These are phyloP conservation scores for Hyaena hyaena DNA, from an alignment of 2,113 vertebrate genomes.

Conservation along the genomic window DNA sequence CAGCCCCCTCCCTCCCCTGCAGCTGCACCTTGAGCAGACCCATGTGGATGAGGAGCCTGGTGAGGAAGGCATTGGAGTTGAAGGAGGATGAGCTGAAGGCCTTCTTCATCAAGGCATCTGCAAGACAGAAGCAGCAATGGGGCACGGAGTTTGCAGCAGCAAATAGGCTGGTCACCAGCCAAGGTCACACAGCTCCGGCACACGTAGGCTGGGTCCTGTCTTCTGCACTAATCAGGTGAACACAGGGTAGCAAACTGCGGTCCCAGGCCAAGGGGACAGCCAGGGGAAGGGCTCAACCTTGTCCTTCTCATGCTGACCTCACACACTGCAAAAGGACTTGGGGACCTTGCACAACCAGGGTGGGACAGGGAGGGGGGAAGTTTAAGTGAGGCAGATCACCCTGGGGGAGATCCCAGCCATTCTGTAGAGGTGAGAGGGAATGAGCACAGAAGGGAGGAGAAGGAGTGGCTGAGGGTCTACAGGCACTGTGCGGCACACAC, in stretches of 20 bases:
- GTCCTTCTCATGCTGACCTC: neutral
- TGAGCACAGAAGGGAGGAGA: fast-evolving
- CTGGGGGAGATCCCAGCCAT: neutral
- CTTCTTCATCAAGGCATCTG: conserved; percentile 94
- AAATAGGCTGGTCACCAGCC: neutral
- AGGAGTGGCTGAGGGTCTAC: neutral
- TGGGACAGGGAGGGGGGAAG: neutral
- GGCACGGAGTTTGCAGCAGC: too few relatives aligned
- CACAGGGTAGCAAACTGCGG: neutral
- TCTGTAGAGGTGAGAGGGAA: fast-evolving
- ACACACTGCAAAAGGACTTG: neutral
- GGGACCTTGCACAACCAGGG: neutral
- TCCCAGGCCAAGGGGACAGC: neutral
- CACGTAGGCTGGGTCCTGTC: neutral
- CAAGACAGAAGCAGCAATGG: neutral
- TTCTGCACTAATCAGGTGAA: neutral
- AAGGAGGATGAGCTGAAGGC: conserved; percentile 91
- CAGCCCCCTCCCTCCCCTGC: fast-evolving
- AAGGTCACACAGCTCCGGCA: fast-evolving
- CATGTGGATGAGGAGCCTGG: conserved; percentile 93
- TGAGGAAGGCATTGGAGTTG: conserved; percentile 92
- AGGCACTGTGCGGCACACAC: fast-evolving
- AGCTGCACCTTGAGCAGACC: conserved; percentile 94
- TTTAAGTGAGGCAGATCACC: neutral
- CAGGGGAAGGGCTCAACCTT: too few relatives aligned